Base-by-base conservation (phyloP, 2,113 vertebrate genomes). In the Eleginops maclovinus region DNA sequence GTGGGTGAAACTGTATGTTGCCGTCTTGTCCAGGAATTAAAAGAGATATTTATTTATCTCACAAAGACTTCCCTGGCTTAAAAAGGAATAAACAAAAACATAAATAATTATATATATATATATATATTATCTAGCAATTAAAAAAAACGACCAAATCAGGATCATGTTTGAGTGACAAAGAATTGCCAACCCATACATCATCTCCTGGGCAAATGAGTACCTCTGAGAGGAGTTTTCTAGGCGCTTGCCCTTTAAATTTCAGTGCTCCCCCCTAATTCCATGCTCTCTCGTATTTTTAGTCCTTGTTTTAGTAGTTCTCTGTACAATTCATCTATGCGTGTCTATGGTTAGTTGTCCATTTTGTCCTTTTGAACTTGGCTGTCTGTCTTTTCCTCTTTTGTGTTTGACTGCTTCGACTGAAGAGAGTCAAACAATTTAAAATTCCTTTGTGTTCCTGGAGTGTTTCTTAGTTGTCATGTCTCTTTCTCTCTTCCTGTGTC, bases 301-400 rank as follows among this genome's bases (percentile, higher is more conserved):
- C 22, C 63, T 72, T 68, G 9, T 82, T 50, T 69, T 17, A 60
- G 72, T 50, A n/a, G 19, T 70, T 31, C 64, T 58, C 55, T 62
- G 49, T 77, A 61, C 58, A n/a, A 21, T 82, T 77, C 67, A 53
- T 61, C 47, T 79, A 5, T 55, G 77, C 60, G 72, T 66, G 46
- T 76, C 55, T 78, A 55, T 64, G 80, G 44, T 71, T 76, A 67
- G 61, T 43, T 77, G 56, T 81, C 76, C 70, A 41, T 75, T n/a
- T 65, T 49, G 41, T 73, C 72, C 61, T 51, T 75, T 66, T 36
- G n/a, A 72, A 77, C 72, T 85, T 85, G 50, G 41, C 54, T 62
- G 50, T 74, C 41, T 75, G 24, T 46, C n/a, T 60, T 67, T 58
- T 36, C 59, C 53, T 55, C 21, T 63, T 59, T 49, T 59, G 17